Evolutionary conservation across 1,140 invertebrate species (phyloP), one percentile per base, ranked within the genome.

Genomic region (Homarus americanus): DNA sequence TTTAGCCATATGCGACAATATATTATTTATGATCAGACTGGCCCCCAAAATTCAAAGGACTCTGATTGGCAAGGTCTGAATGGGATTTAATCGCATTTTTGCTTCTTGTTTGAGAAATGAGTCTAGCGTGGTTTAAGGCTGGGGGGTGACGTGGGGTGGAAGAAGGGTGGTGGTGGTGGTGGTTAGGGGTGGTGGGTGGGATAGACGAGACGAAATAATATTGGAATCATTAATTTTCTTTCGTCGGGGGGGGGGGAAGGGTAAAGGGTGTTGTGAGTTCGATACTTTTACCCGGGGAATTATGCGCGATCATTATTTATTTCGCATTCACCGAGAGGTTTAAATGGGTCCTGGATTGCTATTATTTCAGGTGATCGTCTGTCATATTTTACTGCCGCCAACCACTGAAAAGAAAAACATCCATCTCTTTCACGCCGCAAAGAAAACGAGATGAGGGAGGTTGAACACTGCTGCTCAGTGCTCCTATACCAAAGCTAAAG

Each of bases 31-130:
- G 85, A 87, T 73, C 66, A 76, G 85, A 66, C 32, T 38, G 44
- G 73, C 49, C 76, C 49, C 76, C 53, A 1, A 41, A 63, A 53
- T 73, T 86, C 85, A 87, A 87, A 87, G 76, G 40, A 20, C 49
- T 41, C 85, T 78, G 85, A 87, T 87, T 87, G 85, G 85, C 85
- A 87, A 87, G 73, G 38, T 41, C 32, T 87, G 73, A 87, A 87
- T 78, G 75, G 85, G 49, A 79, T 87, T 87, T 87, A 87, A 87
- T 79, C 85, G 75, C 76, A 79, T 87, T 53, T 69, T 82, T 82
- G 58, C 80, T 87, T 79, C 53, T 87, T 78, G 85, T 87, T 87
- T 87, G 85, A 87, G 85, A 79, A 87, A 87, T 87, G 85, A 87
- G 85, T 66, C 4, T 20, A 28, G 40, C 44, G 36, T 38, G n/a